phyloP scores from a whole-genome alignment of 2,888 invertebrate genomes.

The Ophioninae sp. region DNA sequence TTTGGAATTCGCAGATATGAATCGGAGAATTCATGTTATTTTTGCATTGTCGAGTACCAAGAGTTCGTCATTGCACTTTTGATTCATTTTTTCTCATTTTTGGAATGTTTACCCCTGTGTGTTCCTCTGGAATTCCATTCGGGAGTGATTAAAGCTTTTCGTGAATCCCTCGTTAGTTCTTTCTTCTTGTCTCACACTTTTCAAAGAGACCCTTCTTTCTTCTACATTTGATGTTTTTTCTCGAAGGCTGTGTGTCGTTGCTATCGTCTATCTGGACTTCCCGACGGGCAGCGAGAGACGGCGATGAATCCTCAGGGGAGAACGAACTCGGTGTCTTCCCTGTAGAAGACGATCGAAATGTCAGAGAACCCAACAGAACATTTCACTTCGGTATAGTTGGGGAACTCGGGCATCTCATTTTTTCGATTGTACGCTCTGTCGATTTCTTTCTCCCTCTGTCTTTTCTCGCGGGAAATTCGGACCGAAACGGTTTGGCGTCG shows the following conservation, averaged over 20 bases:
- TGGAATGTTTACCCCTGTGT: constrained; percentile 6
- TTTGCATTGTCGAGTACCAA: background rate
- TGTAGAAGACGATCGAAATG: constrained; percentile 52
- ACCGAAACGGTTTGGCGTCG: constrained; percentile 41
- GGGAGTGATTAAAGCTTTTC: constrained; percentile 40
- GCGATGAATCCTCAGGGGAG: constrained; percentile 44
- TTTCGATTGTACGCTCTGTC: constrained; percentile 67
- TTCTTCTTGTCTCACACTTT: constrained; percentile 16
- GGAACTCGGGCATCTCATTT: constrained; percentile 57
- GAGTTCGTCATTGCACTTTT: background rate
- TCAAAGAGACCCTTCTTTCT: constrained; percentile 26
- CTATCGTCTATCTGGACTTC: constrained; percentile 22
- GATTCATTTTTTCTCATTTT: constrained; percentile 7
- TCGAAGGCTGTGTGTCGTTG: constrained; percentile 32
- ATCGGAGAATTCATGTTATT: background rate
- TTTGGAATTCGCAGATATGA: no score
- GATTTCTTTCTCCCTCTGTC: constrained; percentile 17
- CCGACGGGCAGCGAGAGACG: constrained; percentile 21
- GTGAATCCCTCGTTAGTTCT: constrained; percentile 20
- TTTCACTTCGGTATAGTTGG: constrained; percentile 52
- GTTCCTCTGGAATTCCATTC: constrained; percentile 8
- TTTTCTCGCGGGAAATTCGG: constrained; percentile 55
- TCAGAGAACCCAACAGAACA: constrained; percentile 69
- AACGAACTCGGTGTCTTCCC: constrained; percentile 34
- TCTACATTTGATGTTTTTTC: constrained; percentile 43